Base-by-base conservation (phyloP, 2,113 vertebrate species). In the Porphyrio hochstetteri region DNA sequence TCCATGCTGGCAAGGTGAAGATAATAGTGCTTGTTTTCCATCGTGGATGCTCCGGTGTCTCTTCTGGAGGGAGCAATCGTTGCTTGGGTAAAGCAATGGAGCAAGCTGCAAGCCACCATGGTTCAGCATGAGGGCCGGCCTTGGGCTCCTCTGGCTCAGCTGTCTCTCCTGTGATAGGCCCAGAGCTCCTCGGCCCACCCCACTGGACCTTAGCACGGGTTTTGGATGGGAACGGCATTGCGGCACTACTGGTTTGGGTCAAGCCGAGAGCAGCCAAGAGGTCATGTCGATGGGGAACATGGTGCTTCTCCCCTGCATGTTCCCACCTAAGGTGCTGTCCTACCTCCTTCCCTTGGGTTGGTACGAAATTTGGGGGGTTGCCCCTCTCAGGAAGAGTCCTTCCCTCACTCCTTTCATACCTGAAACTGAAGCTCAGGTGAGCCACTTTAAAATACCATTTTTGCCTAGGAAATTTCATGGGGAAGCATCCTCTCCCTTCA, bases 201-300 rank as follows among this genome's bases (percentile, higher is more conserved):
- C 0, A 2, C 36, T 23, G 36, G 15, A 24, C 0, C 1, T 42
- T 63, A 53, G n/a, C 4, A 1, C 0, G 1, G 48, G 29, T 25
- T 72, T 79, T 3, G 5, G 74, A 31, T 44, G 28, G 59, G 44
- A 53, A 53, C 0, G 1, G 16, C 28, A 6, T 38, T 59, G 59
- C 33, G 16, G 13, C 27, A 10, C 11, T 28, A 5, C 67, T 53
- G 59, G 28, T 46, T 65, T 59, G 36, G 27, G 33, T 85, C 27
- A 23, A 52, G 74, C 35, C 25, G 59, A 65, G 52, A 38, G 59
- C 74, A 29, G 12, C 2, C 16, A 2, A 68, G 33, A 61, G 25
- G 7, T 55, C 11, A 44, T 46, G 35, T 50, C 18, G 23, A 8
- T 5, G 61, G n/a, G 20, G 16, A 68, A 25, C 53, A 20, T 1